Base-by-base conservation (phyloP, 2,797 vertebrate genomes). In the Spondyliosoma cantharus region DNA sequence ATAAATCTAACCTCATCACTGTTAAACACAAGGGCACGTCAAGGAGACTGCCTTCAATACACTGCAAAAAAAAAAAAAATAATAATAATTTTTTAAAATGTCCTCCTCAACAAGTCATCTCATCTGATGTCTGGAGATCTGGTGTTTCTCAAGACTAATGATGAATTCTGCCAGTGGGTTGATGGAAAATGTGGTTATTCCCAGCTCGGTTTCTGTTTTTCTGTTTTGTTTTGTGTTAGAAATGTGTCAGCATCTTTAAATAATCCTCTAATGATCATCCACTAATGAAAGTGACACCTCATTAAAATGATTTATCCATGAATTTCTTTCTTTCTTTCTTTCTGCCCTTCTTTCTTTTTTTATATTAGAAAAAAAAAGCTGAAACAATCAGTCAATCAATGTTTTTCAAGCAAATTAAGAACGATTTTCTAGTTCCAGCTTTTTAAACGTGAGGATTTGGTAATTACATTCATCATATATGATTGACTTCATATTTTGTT, bases 1-100 rank as follows among this genome's bases (percentile, higher is more conserved):
- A 92, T 93, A 92, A 94, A 94, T 94, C 92, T 86, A 82, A 82
- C 79, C 80, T 89, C 87, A 89, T 91, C 90, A 83, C 82, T 71
- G 87, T 91, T 90, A 80, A 90, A 74, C 83, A 59, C 93, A 93
- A 94, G 94, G 93, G 82, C 88, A 89, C n/a, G 29, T 71, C 76
- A 93, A 91, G 91, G 92, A 86, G 50, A 45, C 45, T 5, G 29
- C 15, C 76, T 9, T 57, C 70, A 16, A 7, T 57, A n/a, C 69
- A 73, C 81, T 71, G 81, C 62, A 66, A 73, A 78, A 80, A 73
- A 52, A 74, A 76, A 52, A 74, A 32, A 29, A 29, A 29, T 48
- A 72, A 37, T n/a, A n/a, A n/a, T n/a, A n/a, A n/a, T n/a, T n/a
- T n/a, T n/a, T n/a, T n/a, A 37, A 37, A 52, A 74, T 1, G 22